Conservation (phyloP, 2,888 invertebrate genomes). For the Malthinus seriepunctatus region DNA sequence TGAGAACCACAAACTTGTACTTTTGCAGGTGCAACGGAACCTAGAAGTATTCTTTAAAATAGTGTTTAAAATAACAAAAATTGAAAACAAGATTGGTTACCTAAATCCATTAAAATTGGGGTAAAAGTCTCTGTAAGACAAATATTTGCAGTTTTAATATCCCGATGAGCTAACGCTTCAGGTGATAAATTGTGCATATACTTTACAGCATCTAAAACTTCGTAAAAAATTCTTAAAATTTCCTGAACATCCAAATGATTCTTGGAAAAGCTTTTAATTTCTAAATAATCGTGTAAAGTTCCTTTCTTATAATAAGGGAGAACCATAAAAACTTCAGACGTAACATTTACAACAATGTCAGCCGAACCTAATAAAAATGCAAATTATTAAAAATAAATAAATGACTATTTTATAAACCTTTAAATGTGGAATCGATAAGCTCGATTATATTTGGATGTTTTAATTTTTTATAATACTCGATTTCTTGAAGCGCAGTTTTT, state of each 20-base stretch:
- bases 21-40: slow-evolving; percentile 68
- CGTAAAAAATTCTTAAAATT: slow-evolving; percentile 69
- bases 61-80: too few relatives aligned
- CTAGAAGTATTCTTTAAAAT: slow-evolving; percentile 51
- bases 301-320: slow-evolving; percentile 81
- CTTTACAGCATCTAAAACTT: slow-evolving; percentile 74
- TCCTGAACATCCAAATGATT: slow-evolving; percentile 67
- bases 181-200: slow-evolving; percentile 75
- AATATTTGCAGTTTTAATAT: slow-evolving; percentile 85
- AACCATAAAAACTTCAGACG: slow-evolving; percentile 73
- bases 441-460: slow-evolving; percentile 75
- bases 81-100: too few relatives aligned
- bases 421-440: slow-evolving; percentile 68
- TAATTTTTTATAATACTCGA: slow-evolving; percentile 71
- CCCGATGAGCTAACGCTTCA: slow-evolving; percentile 77
- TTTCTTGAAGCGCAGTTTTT: slow-evolving; percentile 70
- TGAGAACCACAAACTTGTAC: slow-evolving; percentile 68
- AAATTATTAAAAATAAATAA: background rate
- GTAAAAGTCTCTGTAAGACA: slow-evolving; percentile 71
- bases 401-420: slow-evolving; percentile 49
- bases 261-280: slow-evolving; percentile 60
- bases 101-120: slow-evolving; percentile 83
- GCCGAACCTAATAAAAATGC: slow-evolving; percentile 52
- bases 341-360: slow-evolving; percentile 68
- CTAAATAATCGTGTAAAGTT: slow-evolving; percentile 71